A percentile compares a stretch with the other conserved stretches of the same genome.
Conservation (phyloP, 2,888 invertebrate genomes). For the Limenitis camilla region DNA sequence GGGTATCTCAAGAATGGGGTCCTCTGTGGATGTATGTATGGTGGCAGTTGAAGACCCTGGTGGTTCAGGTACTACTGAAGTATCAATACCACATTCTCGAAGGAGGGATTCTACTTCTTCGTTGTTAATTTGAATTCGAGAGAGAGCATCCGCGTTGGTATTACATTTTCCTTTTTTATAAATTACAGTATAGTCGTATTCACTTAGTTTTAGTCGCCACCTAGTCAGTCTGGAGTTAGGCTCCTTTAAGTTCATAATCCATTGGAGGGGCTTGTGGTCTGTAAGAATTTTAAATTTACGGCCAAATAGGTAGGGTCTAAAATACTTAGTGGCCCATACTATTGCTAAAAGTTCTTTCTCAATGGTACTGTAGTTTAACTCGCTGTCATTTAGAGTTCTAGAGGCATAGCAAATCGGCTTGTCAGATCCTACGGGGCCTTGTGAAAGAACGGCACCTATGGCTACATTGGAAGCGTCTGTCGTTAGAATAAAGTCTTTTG, state of each 20-base stretch:
- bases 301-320: neutral
- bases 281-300: neutral
- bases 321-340: constrained; percentile 26
- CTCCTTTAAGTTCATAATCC: neutral
- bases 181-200: neutral
- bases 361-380: constrained; percentile 26
- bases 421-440: constrained; percentile 23
- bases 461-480: constrained; percentile 26
- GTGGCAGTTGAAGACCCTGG: too few species aligned
- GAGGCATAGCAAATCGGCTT: constrained; percentile 27
- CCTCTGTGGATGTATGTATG: too few species aligned
- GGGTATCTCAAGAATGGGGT: constrained; percentile 6
- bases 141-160: too few species aligned
- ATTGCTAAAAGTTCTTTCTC: constrained; percentile 41
- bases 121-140: too few species aligned
- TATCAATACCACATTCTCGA: too few species aligned
- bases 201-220: neutral
- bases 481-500: constrained; percentile 23
- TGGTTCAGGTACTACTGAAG: too few species aligned
- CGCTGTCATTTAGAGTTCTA: constrained; percentile 22
- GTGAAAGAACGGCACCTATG: constrained; percentile 26
- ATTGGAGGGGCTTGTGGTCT: neutral
- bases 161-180: too few species aligned
- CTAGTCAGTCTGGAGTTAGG: neutral
- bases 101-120: too few species aligned